Evolutionary conservation across 2,113 vertebrate genomes (phyloP).

Genomic region (Rhinoderma darwinii): DNA sequence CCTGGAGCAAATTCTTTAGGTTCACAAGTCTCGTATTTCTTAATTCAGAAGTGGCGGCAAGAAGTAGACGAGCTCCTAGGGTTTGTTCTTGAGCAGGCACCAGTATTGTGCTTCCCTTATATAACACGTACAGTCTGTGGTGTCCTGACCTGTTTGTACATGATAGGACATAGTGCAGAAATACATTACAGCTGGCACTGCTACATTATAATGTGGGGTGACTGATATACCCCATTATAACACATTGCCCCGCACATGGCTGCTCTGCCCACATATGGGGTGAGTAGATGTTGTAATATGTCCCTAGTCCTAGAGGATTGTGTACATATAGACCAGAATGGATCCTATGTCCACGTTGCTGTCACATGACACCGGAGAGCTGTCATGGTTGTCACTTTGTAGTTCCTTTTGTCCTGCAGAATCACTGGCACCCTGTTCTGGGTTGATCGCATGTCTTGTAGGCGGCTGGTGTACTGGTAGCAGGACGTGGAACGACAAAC

Average conservation of each 20-base stretch:
- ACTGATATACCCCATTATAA: not conserved
- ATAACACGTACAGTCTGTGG: not conserved
- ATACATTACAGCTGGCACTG: not conserved
- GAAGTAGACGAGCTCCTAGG: not conserved
- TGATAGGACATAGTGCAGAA: slow-evolving; percentile 10
- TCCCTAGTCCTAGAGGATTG: not conserved
- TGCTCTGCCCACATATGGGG: no score
- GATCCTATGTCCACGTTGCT: no score
- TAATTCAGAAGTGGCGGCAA: no score
- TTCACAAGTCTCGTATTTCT: no score
- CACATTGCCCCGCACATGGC: no score
- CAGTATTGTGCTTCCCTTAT: not conserved
- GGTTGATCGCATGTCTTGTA: slow-evolving; percentile 13
- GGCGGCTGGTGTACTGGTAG: not conserved
- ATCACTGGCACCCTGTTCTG: slow-evolving; percentile 19
- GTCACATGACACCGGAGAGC: not conserved
- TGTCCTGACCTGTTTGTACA: not conserved
- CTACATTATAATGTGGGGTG: not conserved
- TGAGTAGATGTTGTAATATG: not conserved
- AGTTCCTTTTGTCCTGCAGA: slow-evolving; percentile 14
- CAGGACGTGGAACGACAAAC: not conserved
- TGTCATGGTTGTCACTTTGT: not conserved
- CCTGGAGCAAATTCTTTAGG: not conserved
- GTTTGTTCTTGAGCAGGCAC: not conserved
- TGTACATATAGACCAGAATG: not conserved